Evolutionary conservation across 2,113 vertebrate genomes (phyloP), one percentile per base, ranked within the genome.

Genomic region (Oophaga pumilio): DNA sequence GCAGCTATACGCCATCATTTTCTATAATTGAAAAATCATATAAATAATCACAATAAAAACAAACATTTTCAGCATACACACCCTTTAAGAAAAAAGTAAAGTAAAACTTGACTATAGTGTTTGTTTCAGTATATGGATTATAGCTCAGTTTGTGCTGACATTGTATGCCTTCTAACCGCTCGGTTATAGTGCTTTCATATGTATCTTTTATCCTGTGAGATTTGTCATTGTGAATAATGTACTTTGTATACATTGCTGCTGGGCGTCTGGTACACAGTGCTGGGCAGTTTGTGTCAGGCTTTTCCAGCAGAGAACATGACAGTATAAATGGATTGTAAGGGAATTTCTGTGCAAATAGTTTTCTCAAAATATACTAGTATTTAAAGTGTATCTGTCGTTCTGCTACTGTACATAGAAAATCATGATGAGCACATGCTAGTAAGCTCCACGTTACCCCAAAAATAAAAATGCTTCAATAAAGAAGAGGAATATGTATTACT

Each of bases 381-480:
- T 82, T 82, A 87, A 87, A 28, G 24, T 87, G 43, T 82, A 64
- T 83, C 79, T 76, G 68, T 73, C 6, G 76, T 76, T 83, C 68
- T 82, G 86, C 76, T 59, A 73, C 86, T 88, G 86, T 88, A 88
- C 79, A 83, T 82, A 83, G 15, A 57, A 77, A 68, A 60, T 82
- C 57, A 82, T 87, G 86, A 74, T 83, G 86, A 43, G 79, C 79
- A 88, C 79, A 76, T 83, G 79, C 57, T 82, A 82, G 68, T 74
- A 82, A 82, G 68, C 85, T 88, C 33, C 57, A 88, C 79, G 52
- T 76, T 88, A 88, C 80, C 50, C n/a, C 76, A 77, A 86, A 87
- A 82, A 82, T 73, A 18, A 82, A 82, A 76, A 82, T 53, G 86
- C 86, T 82, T 88, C 71, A 88, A 83, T 88, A 88, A 88, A 88